Evolutionary conservation across 64 coral and sea anemone genomes (phyloP).

Genomic region (Montipora cactus): DNA sequence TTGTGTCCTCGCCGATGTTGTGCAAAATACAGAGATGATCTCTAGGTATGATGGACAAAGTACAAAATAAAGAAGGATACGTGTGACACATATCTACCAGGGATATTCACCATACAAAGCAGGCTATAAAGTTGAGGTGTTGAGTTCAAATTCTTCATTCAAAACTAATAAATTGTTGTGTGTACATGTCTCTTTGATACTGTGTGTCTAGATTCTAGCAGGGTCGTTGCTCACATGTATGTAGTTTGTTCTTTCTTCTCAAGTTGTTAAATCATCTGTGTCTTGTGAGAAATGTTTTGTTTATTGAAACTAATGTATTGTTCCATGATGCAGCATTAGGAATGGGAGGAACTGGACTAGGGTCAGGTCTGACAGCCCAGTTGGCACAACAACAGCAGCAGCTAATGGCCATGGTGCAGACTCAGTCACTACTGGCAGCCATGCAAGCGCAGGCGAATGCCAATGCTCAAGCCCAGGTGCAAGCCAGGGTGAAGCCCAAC

Average conservation of each 20-base stretch:
- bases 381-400: conserved; percentile 92
- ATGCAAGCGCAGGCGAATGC: conserved; percentile 85
- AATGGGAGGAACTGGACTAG: background rate
- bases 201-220: background rate
- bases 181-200: too few species aligned
- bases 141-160: conserved; percentile 25
- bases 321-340: conserved; percentile 13
- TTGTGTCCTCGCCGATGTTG: too few species aligned
- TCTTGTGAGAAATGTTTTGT: background rate
- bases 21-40: too few species aligned
- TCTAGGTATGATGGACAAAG: too few species aligned
- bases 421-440: conserved; percentile 86
- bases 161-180: too few species aligned
- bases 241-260: background rate
- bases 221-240: background rate
- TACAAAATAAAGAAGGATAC: too few species aligned
- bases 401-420: conserved; percentile 96
- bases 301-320: background rate
- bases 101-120: background rate
- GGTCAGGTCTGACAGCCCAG: conserved; percentile 72
- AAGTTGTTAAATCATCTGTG: background rate
- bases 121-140: background rate
- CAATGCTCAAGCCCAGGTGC: conserved; percentile 39
- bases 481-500: conserved; percentile 16
- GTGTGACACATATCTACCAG: background rate